phyloP scores from a whole-genome alignment of 1,140 invertebrate species.

The Plutomurus gul region DNA sequence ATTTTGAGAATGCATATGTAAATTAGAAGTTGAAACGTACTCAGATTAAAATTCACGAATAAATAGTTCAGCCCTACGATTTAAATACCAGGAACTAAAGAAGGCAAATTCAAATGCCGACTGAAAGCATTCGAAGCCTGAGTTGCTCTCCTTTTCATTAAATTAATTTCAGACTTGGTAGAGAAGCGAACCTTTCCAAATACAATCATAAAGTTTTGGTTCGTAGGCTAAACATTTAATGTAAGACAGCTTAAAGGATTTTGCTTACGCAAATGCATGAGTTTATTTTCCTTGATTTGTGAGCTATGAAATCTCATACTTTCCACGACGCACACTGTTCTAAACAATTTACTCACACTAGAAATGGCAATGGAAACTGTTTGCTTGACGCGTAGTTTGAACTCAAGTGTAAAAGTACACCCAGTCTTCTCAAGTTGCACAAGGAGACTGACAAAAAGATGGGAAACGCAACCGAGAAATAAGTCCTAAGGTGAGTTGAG shows the following conservation, averaged over 20 bases:
- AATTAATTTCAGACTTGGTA: conserved; percentile 15
- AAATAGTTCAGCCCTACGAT: no score
- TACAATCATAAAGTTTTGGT: conserved; percentile 22
- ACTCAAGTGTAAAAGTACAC: conserved; percentile 13
- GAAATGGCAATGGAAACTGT: conserved; percentile 4
- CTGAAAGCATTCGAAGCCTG: background rate
- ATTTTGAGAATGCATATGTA: background rate
- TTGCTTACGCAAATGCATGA: background rate
- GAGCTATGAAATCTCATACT: conserved; percentile 19
- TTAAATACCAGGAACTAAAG: no score
- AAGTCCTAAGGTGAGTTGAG: no score
- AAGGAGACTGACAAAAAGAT: background rate
- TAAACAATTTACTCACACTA: conserved; percentile 9
- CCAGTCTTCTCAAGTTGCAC: conserved; percentile 8
- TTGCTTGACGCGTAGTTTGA: conserved; percentile 10
- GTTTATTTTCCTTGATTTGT: background rate
- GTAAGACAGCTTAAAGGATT: background rate
- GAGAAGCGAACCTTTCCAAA: background rate
- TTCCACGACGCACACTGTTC: background rate
- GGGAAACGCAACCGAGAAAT: no score
- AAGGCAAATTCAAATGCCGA: no score
- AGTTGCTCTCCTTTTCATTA: conserved; percentile 5
- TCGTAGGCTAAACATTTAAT: background rate
- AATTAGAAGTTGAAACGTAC: background rate
- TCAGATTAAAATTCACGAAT: no score